phyloP scores from a whole-genome alignment of 2,888 invertebrate genomes.

The Plemyria rubiginata region DNA sequence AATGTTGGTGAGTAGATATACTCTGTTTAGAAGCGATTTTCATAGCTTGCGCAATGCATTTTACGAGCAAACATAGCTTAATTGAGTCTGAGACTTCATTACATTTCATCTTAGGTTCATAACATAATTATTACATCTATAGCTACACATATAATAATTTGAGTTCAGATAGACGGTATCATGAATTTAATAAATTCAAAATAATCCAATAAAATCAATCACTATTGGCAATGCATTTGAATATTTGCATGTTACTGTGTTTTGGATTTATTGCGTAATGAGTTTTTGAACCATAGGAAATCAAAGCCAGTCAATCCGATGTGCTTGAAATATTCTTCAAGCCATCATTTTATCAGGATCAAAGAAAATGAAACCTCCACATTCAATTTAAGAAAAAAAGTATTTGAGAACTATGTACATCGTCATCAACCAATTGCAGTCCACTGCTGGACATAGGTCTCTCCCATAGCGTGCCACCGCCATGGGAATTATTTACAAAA shows the following conservation, averaged over 20 bases:
- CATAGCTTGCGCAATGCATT: constrained; percentile 12
- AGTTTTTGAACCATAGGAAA: background rate
- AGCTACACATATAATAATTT: background rate
- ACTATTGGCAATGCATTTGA: background rate
- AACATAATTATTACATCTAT: background rate
- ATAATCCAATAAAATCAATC: background rate
- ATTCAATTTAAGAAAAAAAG: background rate
- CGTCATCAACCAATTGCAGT: no score
- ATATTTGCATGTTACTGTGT: background rate
- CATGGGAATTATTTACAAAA: no score
- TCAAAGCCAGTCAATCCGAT: background rate
- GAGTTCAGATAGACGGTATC: constrained; percentile 3
- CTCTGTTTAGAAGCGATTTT: constrained; percentile 16
- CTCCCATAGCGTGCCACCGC: no score
- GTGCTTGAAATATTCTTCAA: background rate
- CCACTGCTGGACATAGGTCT: no score
- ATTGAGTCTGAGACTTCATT: constrained; percentile 36
- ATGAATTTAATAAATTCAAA: background rate
- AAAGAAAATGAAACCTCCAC: background rate
- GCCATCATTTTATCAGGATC: background rate
- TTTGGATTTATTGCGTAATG: background rate
- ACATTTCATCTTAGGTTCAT: constrained; percentile 23
- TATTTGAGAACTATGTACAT: background rate
- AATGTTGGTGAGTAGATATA: background rate
- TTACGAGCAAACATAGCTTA: constrained; percentile 30